Evolutionary conservation across 2,113 vertebrate genomes (phyloP).

Genomic region (Mormyrus lacerda): DNA sequence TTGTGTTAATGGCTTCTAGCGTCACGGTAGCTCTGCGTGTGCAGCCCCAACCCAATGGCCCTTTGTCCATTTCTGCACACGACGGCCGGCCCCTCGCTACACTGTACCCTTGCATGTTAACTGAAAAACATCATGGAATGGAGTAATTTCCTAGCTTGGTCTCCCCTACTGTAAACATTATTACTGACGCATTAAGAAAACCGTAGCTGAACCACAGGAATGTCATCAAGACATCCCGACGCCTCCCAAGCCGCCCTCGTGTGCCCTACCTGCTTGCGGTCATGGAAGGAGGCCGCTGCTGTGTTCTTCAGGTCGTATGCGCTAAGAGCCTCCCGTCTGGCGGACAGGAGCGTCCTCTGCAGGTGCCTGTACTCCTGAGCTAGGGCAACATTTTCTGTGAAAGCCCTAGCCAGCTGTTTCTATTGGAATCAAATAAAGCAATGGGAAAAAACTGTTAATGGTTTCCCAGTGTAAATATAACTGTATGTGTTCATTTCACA

Average conservation of each 20-base stretch:
- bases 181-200: neutral
- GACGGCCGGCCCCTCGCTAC: neutral
- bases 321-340: conserved; percentile 38
- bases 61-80: conserved; percentile 9
- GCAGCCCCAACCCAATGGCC: neutral
- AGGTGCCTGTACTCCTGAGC: conserved; percentile 39
- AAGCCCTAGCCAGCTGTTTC: neutral
- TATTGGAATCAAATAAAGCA: conserved; percentile 28
- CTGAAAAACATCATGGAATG: neutral
- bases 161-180: conserved; percentile 1
- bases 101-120: neutral
- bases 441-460: neutral
- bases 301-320: conserved; percentile 39
- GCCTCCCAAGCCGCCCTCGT: neutral
- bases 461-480: neutral
- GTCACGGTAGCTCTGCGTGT: neutral
- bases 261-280: conserved; percentile 48
- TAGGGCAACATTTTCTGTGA: conserved; percentile 46
- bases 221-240: neutral
- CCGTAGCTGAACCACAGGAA: neutral
- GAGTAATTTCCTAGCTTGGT: neutral
- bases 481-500: neutral
- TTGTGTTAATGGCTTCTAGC: conserved; percentile 4
- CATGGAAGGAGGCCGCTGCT: conserved; percentile 32
- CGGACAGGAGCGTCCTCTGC: conserved; percentile 41